Evolutionary conservation across 2,797 vertebrate genomes (phyloP).

Genomic region (Anguilla obscura): DNA sequence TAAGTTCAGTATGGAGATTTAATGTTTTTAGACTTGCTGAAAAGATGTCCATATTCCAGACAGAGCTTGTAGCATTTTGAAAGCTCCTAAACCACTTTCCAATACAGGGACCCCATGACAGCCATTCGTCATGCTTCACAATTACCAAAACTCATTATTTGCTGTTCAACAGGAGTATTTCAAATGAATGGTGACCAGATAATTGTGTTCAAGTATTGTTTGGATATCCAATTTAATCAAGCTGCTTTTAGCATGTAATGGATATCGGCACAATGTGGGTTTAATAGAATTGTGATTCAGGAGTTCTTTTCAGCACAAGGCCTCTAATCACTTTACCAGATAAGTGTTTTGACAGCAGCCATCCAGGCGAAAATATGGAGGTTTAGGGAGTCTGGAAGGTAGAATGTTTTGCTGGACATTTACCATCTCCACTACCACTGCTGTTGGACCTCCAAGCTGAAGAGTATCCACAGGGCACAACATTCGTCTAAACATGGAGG

Average conservation of each 20-base stretch:
- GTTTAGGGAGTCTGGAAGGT: neutral
- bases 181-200: neutral
- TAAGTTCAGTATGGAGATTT: too few relatives aligned
- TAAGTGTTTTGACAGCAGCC: neutral
- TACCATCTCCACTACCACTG: neutral
- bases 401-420: neutral
- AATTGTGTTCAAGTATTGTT: neutral
- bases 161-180: neutral
- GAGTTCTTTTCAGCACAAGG: neutral
- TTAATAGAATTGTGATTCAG: neutral
- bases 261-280: neutral
- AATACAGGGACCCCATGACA: neutral
- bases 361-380: neutral
- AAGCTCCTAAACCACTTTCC: neutral
- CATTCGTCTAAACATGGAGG: neutral
- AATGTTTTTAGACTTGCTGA: neutral
- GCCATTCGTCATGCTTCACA: neutral
- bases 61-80: neutral
- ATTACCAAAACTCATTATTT: neutral
- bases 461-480: neutral
- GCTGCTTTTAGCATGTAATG: neutral
- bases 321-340: neutral
- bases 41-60: neutral
- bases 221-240: neutral
- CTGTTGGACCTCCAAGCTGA: neutral